Evolutionary conservation across 2,888 invertebrate species (phyloP).

Genomic region (Idaea dimidiata): DNA sequence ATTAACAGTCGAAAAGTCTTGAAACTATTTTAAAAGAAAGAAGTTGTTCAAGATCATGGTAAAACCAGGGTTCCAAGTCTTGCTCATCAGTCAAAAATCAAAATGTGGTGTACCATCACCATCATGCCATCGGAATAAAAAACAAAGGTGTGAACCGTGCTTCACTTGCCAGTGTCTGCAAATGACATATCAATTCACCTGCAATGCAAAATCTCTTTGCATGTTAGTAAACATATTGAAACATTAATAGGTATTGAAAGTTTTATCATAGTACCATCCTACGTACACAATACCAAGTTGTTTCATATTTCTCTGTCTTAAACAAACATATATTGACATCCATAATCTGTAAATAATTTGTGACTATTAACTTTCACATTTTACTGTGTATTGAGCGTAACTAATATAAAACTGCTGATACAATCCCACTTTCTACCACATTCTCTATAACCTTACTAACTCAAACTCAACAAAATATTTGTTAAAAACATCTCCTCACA

Average conservation of each 20-base stretch:
- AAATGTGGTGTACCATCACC: too few relatives aligned
- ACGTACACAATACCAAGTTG: constrained; percentile 73
- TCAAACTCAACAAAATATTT: not conserved
- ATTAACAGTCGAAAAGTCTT: too few relatives aligned
- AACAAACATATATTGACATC: constrained; percentile 68
- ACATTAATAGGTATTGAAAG: not conserved
- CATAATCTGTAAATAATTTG: constrained; percentile 55
- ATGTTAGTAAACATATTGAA: not conserved
- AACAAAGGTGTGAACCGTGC: too few relatives aligned
- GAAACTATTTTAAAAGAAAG: too few relatives aligned
- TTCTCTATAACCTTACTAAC: not conserved
- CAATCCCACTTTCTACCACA: not conserved
- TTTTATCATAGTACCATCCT: constrained; percentile 7
- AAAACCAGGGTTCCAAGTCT: too few relatives aligned
- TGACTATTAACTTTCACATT: constrained; percentile 14
- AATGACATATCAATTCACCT: too few relatives aligned
- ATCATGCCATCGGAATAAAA: too few relatives aligned
- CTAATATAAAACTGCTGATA: not conserved
- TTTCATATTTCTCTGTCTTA: constrained; percentile 52
- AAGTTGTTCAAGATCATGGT: too few relatives aligned
- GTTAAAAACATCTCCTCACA: not conserved
- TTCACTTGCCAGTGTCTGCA: too few relatives aligned
- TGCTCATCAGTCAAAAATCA: too few relatives aligned
- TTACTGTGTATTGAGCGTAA: not conserved
- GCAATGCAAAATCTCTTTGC: not conserved